Percentiles rank a stretch among this genome's conserved stretches.
Evolutionary conservation across 2,113 vertebrate species (phyloP).

Genomic region (Sphyrna mokarran): DNA sequence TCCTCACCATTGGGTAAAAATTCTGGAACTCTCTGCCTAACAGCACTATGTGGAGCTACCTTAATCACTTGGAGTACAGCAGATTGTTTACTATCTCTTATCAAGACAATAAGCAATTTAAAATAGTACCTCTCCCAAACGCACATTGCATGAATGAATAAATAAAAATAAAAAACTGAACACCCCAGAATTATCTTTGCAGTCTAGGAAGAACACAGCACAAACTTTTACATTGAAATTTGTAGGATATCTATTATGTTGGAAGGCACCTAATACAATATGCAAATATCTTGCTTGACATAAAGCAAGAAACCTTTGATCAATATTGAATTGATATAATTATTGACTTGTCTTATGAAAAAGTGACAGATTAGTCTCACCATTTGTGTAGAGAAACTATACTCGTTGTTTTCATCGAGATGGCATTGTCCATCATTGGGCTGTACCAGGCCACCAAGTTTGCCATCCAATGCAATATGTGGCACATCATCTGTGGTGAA

Average conservation of each 20-base stretch:
- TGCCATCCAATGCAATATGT: slow-evolving; percentile 89
- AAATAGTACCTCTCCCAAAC: background rate
- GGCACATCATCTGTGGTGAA: slow-evolving; percentile 89
- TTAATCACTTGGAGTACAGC: background rate
- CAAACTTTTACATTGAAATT: background rate
- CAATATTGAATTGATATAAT: background rate
- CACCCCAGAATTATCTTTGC: background rate
- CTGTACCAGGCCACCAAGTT: slow-evolving; percentile 84
- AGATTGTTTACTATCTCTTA: background rate
- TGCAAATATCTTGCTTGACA: background rate
- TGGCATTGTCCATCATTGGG: slow-evolving; percentile 89
- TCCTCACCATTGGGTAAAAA: background rate
- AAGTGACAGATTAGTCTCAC: slow-evolving; percentile 53
- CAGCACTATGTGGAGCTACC: background rate
- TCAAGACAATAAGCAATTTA: background rate
- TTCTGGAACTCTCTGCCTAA: background rate
- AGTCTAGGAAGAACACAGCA: background rate
- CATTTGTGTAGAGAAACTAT: slow-evolving; percentile 79
- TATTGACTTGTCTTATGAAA: rapidly evolving
- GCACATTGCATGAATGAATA: background rate
- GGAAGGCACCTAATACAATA: background rate
- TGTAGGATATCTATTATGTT: background rate
- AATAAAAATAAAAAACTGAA: background rate
- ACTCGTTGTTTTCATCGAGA: slow-evolving; percentile 71
- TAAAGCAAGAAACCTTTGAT: background rate